Evolutionary conservation across 1,140 invertebrate genomes (phyloP), one percentile per base, ranked within the genome.

Genomic region (Drosophila novamexicana): DNA sequence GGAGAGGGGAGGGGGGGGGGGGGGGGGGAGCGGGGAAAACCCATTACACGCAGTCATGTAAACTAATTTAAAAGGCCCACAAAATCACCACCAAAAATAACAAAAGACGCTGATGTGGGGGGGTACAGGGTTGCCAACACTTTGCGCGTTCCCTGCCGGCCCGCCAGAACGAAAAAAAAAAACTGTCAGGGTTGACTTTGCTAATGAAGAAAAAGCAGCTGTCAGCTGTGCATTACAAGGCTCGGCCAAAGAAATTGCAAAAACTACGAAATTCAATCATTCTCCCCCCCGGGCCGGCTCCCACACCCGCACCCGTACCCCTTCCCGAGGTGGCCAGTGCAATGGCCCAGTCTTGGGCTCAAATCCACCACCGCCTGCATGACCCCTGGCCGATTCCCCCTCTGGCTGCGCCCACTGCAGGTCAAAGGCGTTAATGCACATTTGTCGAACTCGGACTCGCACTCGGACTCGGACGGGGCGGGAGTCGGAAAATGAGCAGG

Each of bases 131-230:
- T 39, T 29, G 16, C 42, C 52, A 32, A 12, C 32, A n/a, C 32
- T 32, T 4, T 7, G 12, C 32, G 16, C 7, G 10, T 9, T 12
- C 32, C 10, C 22, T 9, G 9, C 16, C 37, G 5, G 10, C 50
- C 49, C 54, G 42, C 14, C 37, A 52, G 32, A 0, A 14, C 0
- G 22, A 52, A 12, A 40, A 34, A 40, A 34, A 44, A 59, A 45
- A 53, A 68, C 49, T 63, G 59, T 50, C 75, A 76, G 83, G 83
- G 84, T 83, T 84, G 84, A 84, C 84, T 88, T 78, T 82, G 84
- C 80, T 88, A 88, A 88, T 88, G 84, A 88, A 88, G 84, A 88
- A 88, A 88, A 88, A 88, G 84, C 84, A 88, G 84, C 84, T 88
- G 84, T 88, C 84, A 84, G 85, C 84, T 88, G 84, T 89, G 84